Percentiles rank a stretch among this genome's conserved stretches.
phyloP scores from a whole-genome alignment of 2,888 invertebrate genomes.

The Cataglyphis albicans region DNA sequence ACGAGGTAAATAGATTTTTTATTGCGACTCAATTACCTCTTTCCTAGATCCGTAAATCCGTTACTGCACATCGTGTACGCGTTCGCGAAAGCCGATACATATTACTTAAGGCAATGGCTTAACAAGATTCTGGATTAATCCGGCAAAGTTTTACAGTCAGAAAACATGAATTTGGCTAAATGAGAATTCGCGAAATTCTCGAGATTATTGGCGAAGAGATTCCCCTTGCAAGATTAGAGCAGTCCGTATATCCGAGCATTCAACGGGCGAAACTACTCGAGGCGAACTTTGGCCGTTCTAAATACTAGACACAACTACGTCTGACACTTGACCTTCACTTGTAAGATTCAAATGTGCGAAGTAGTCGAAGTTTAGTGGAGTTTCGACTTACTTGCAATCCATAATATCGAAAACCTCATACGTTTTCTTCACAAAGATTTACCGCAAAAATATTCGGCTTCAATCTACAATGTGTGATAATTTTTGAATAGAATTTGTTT shows the following conservation, averaged over 20 bases:
- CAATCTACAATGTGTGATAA: neutral
- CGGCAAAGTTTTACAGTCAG: neutral
- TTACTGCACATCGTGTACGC: neutral
- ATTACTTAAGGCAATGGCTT: neutral
- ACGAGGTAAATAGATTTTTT: slow-evolving; percentile 33
- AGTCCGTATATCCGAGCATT: slow-evolving; percentile 11
- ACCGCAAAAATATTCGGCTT: neutral
- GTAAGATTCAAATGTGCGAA: neutral
- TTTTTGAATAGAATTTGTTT: neutral
- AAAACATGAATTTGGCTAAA: slow-evolving; percentile 30
- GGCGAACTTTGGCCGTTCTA: slow-evolving; percentile 29
- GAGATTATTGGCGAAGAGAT: slow-evolving; percentile 33
- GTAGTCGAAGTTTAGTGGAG: neutral
- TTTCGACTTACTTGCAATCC: neutral
- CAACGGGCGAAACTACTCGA: slow-evolving; percentile 27
- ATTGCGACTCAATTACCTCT: slow-evolving; percentile 2
- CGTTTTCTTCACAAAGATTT: neutral
- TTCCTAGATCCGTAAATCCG: slow-evolving; percentile 18
- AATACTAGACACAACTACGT: slow-evolving; percentile 19
- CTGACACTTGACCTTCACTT: slow-evolving; percentile 47
- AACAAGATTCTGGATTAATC: slow-evolving; percentile 29
- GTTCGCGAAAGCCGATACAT: neutral
- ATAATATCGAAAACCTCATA: neutral
- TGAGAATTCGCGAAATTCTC: slow-evolving; percentile 51
- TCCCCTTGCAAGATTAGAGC: slow-evolving; percentile 39